A percentile compares a stretch with the other conserved stretches of the same genome.
Conservation (phyloP, 1,140 invertebrate genomes). For the Drosophila miranda region DNA sequence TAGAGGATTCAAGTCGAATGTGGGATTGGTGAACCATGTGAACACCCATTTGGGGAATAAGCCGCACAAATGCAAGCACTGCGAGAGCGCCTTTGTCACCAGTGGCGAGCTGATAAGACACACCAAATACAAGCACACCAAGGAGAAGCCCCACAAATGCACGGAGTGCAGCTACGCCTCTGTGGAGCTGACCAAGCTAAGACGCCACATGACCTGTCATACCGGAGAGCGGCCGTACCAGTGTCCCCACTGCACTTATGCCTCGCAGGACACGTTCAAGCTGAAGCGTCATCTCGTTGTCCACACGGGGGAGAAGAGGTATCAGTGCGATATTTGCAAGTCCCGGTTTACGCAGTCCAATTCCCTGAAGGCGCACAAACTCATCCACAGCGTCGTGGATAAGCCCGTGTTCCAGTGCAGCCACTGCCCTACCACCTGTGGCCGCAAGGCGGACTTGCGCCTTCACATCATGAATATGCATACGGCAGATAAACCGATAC, state of each 20-base stretch:
- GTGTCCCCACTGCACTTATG: constrained; percentile 98
- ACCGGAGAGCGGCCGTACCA: constrained; percentile 88
- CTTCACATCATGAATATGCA: constrained; percentile 98
- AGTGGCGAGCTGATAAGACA: constrained; percentile 97
- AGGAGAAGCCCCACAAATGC: constrained; percentile 98
- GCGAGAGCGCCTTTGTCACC: constrained; percentile 96
- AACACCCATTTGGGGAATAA: constrained; percentile 98
- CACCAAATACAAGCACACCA: constrained; percentile 95
- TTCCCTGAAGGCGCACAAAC: constrained; percentile 95
- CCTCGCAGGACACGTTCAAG: constrained; percentile 98
- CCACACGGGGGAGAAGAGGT: constrained; percentile 94
- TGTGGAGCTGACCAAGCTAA: constrained; percentile 96
- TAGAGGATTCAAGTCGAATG: constrained; percentile 96
- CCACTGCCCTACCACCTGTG: constrained; percentile 97
- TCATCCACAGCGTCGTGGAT: constrained; percentile 96
- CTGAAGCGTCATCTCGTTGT: constrained; percentile 97
- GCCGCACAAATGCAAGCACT: constrained; percentile 96
- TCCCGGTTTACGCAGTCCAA: constrained; percentile 98
- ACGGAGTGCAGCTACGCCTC: constrained; percentile 97
- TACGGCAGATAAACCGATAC: constrained; percentile 94
- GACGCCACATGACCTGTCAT: constrained; percentile 96
- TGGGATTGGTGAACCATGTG: constrained; percentile 96
- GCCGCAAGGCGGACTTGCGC: constrained; percentile 97
- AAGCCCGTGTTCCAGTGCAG: constrained; percentile 98
- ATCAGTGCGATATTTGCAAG: constrained; percentile 95